Evolutionary conservation across 1,140 invertebrate genomes (phyloP).

Genomic region (Colletes latitarsis): DNA sequence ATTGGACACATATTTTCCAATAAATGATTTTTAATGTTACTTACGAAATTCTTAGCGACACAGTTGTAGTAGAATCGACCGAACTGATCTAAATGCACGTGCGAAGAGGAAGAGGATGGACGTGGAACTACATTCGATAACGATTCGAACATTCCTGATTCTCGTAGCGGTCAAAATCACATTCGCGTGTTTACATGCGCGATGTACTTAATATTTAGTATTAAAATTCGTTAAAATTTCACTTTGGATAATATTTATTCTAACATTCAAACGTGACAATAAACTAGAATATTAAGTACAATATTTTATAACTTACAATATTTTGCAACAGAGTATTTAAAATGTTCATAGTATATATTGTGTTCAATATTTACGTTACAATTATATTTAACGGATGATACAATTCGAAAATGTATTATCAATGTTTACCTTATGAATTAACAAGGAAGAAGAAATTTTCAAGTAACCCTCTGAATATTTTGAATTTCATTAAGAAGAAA

Average conservation of each 20-base stretch:
- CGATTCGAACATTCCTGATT: neutral
- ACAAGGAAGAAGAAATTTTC: too few species aligned
- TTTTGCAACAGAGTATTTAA: too few species aligned
- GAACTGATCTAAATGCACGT: neutral
- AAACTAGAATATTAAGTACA: neutral
- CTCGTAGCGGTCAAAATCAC: neutral
- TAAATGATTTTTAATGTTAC: neutral
- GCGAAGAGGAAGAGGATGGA: neutral
- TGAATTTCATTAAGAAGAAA: too few species aligned
- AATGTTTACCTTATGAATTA: too few species aligned
- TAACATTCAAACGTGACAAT: neutral
- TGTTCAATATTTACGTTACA: neutral
- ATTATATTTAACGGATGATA: neutral
- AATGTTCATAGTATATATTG: too few species aligned
- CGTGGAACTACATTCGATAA: neutral
- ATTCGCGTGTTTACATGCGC: slow-evolving; percentile 4
- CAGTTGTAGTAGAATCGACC: neutral
- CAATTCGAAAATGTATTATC: too few species aligned
- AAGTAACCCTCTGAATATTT: too few species aligned
- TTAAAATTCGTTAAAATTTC: neutral
- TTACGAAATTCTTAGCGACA: neutral
- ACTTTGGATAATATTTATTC: neutral
- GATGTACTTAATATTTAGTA: neutral
- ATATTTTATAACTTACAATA: neutral
- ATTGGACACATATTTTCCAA: neutral